Base-by-base conservation (phyloP, 2,797 vertebrate species). In the Ibycter americanus region DNA sequence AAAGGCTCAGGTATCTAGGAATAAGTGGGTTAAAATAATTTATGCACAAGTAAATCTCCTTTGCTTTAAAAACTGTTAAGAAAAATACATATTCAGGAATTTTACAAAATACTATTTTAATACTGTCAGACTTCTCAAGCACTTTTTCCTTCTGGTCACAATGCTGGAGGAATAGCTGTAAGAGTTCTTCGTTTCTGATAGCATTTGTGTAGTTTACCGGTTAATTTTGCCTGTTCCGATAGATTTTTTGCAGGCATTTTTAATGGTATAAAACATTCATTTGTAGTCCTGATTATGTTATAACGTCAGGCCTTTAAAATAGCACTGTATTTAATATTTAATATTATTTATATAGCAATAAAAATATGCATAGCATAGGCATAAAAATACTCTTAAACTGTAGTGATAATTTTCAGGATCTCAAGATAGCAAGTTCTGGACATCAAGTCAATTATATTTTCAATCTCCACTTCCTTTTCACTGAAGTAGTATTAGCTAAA, bases 371-470 rank as follows among this genome's bases (percentile, higher is more conserved):
- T 54, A 59, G 21, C 47, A 46, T 42, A 42, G 36, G 14, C 71
- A 74, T 34, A 90, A 74, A n/a, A 90, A 62, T 87, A 34, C 42
- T 76, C 26, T 38, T 87, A 61, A 77, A 93, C 54, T 34, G 11
- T 55, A 68, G 63, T 63, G 87, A 22, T 78, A 90, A 82, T 84
- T 87, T 94, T 89, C 61, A 91, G 56, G 29, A 83, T 71, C 36
- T 93, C 86, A 78, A 7, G 68, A 49, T 22, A 94, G 29, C 36
- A 89, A 85, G 55, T 80, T 88, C 63, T 89, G 74, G 59, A 78
- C 46, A 67, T 65, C 26, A 40, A 71, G 71, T 93, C 83, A 89
- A 94, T 89, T 92, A 81, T 59, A 55, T 91, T 96, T 96, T 93
- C 44, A 85, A 17, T 65, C 59, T 79, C 46, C 67, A 18, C 34